A percentile compares a stretch with the other conserved stretches of the same genome.
These are phyloP conservation scores for Sebastiscus albofasciatus DNA, from an alignment of 2,797 vertebrate species.

Conservation along the genomic window DNA sequence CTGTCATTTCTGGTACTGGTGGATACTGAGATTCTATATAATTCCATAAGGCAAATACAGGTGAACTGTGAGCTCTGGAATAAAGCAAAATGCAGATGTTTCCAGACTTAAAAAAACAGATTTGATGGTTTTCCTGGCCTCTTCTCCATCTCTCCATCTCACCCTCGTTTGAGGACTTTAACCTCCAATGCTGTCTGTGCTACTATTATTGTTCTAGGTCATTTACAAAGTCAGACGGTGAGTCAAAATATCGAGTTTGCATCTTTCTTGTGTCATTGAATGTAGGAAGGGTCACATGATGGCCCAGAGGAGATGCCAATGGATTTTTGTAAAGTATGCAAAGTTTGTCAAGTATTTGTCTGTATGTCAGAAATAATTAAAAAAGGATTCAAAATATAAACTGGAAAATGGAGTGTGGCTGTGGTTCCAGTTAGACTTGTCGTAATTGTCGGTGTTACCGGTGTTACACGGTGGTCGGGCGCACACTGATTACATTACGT, in stretches of 20 bases:
- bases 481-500: no score
- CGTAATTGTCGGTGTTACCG: no score
- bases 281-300: constrained; percentile 33
- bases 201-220: background rate
- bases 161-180: background rate
- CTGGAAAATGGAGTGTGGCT: background rate
- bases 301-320: background rate
- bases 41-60: background rate
- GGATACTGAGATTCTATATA: background rate
- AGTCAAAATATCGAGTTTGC: constrained; percentile 35
- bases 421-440: background rate
- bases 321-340: background rate
- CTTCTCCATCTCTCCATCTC: background rate
- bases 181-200: background rate
- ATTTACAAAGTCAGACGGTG: constrained; percentile 19
- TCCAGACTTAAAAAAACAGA: background rate
- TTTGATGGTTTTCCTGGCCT: background rate
- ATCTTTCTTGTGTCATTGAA: constrained; percentile 43
- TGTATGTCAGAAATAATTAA: background rate
- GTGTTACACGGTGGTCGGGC: no score
- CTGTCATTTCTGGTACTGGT: background rate
- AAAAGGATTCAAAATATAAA: background rate
- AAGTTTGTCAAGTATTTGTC: background rate
- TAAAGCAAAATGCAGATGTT: background rate
- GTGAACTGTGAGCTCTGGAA: background rate